These are phyloP conservation scores for Pterocles burchelli DNA, from an alignment of 2,113 vertebrate species.

Conservation along the genomic window DNA sequence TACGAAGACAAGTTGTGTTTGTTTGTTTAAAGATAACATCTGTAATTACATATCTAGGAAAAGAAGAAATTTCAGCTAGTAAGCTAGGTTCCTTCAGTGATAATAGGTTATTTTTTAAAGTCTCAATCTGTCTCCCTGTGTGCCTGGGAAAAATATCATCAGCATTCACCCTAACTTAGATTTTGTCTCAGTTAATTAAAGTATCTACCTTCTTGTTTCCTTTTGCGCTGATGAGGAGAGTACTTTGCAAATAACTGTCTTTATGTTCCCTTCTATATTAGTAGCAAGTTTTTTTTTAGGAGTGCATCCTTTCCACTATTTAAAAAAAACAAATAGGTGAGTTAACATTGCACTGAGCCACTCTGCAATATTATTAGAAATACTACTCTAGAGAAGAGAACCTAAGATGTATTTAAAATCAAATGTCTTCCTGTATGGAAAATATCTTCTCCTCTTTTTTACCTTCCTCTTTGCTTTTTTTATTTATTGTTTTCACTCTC, in stretches of 20 bases:
- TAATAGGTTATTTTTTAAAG: slow-evolving; percentile 41
- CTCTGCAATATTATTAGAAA: not conserved
- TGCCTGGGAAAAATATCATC: not conserved
- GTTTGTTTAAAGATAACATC: slow-evolving; percentile 27
- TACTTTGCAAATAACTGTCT: not conserved
- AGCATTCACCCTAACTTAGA: not conserved
- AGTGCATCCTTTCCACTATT: not conserved
- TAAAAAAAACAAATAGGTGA: not conserved
- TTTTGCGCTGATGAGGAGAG: not conserved
- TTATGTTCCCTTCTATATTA: not conserved
- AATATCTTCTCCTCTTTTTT: not conserved
- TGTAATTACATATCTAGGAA: not conserved
- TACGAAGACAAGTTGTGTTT: not conserved
- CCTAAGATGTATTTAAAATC: not conserved
- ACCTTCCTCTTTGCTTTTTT: not conserved
- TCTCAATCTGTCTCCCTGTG: not conserved
- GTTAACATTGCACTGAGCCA: not conserved
- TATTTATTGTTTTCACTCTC: not conserved
- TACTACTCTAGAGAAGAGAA: not conserved
- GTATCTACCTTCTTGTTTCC: not conserved
- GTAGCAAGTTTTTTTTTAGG: not conserved
- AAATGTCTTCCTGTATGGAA: not conserved
- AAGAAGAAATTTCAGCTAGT: slow-evolving; percentile 13
- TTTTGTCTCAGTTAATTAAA: not conserved
- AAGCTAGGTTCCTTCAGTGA: not conserved